phyloP scores from a whole-genome alignment of 2,113 vertebrate species.

The Planiliza haematocheilus region DNA sequence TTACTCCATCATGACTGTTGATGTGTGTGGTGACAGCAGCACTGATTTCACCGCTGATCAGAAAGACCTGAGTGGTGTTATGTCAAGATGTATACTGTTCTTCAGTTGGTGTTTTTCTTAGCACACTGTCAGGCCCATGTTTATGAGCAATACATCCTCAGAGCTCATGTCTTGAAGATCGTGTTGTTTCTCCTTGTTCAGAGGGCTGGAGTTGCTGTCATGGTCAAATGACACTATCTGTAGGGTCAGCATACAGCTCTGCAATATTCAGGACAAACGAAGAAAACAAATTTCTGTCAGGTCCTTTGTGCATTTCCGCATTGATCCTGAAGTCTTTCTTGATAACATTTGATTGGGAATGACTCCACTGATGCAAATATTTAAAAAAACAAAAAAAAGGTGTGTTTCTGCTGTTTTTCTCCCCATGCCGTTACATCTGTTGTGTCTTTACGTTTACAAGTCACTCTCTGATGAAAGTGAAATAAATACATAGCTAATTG shows the following conservation, averaged over 20 bases:
- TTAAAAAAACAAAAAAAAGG: slow-evolving; percentile 9
- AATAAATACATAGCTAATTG: slow-evolving; percentile 77
- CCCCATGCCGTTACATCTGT: slow-evolving; percentile 33
- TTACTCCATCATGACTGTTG: slow-evolving; percentile 42
- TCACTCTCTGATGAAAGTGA: slow-evolving; percentile 70
- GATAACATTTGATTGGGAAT: slow-evolving; percentile 32
- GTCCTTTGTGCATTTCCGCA: slow-evolving; percentile 52
- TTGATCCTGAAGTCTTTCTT: slow-evolving; percentile 15
- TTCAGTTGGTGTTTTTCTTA: slow-evolving; percentile 4
- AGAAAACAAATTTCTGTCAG: not conserved
- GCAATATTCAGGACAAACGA: slow-evolving; percentile 14
- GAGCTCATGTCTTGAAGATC: slow-evolving; percentile 21
- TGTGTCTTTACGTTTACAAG: slow-evolving; percentile 81
- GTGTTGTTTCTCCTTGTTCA: not conserved
- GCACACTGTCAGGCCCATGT: slow-evolving; percentile 18
- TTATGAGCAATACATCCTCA: slow-evolving; percentile 51
- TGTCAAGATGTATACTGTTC: slow-evolving; percentile 18
- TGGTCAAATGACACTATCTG: slow-evolving; percentile 25
- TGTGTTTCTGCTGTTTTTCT: slow-evolving; percentile 21
- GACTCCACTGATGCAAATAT: slow-evolving; percentile 46
- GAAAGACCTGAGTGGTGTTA: not conserved
- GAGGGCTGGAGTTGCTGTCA: slow-evolving; percentile 15
- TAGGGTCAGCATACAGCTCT: slow-evolving; percentile 15
- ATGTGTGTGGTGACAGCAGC: slow-evolving; percentile 9
- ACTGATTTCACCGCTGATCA: slow-evolving; percentile 3